Conservation (phyloP, 1,140 invertebrate genomes). For the Ostrea denselamellosa region DNA sequence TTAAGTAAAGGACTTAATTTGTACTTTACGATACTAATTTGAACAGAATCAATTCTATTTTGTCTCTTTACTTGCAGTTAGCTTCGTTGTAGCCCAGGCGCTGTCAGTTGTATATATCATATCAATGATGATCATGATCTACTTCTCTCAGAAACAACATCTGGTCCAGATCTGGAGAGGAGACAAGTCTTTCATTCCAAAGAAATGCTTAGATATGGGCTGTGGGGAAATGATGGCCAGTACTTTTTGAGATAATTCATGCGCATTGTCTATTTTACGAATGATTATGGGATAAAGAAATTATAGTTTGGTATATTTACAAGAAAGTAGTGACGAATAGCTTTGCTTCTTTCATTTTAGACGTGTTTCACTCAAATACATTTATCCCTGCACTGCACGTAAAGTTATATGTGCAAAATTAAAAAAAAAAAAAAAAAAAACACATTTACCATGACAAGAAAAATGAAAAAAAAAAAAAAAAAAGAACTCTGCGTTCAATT, state of each 20-base stretch:
- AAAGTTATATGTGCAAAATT: no score
- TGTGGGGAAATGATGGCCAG: background rate
- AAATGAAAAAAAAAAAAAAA: no score
- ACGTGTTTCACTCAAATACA: no score
- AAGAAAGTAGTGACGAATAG: background rate
- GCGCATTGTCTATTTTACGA: background rate
- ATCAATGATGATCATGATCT: background rate
- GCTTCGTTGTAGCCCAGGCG: background rate
- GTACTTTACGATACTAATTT: no score
- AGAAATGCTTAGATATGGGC: conserved; percentile 3
- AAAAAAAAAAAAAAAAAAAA: no score
- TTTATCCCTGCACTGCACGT: no score
- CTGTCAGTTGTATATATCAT: background rate
- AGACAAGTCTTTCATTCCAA: background rate
- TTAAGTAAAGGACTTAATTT: no score
- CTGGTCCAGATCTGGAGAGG: background rate
- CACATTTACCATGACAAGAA: no score
- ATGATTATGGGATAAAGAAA: no score
- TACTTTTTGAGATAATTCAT: background rate
- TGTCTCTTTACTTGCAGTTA: background rate
- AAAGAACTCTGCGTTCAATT: no score
- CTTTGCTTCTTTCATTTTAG: background rate
- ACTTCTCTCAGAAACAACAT: background rate
- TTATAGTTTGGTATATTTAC: background rate
- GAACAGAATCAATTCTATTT: no score